Base-by-base conservation (phyloP, 2,888 invertebrate species). In the Iselma pallidipennis region DNA sequence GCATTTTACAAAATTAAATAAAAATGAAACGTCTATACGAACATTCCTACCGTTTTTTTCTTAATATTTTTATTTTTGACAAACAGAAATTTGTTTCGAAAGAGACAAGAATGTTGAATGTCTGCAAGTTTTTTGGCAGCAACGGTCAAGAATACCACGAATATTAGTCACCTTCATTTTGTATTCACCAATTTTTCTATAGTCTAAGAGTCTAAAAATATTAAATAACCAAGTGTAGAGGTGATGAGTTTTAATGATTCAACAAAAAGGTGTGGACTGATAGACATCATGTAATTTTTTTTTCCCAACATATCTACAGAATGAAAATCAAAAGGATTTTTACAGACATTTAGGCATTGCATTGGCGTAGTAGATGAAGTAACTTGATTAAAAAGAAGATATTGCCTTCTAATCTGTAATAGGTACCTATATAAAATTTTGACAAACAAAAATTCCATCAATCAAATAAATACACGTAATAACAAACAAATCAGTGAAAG, bases 401-500 rank as follows among this genome's bases (percentile, higher is more conserved):
- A n/a, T n/a, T n/a, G n/a, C n/a, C n/a, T n/a, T n/a, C n/a, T n/a
- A n/a, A n/a, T n/a, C n/a, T n/a, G n/a, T n/a, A n/a, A n/a, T n/a
- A n/a, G n/a, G n/a, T n/a, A n/a, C n/a, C n/a, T n/a, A n/a, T n/a
- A n/a, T n/a, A n/a, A n/a, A n/a, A n/a, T 31, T 31, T 31, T 31
- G n/a, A n/a, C 14, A 14, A 7, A 14, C n/a, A 12, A 12, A 3
- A 31, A n/a, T 12, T 16, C 7, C 16, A 37, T 16, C 37, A 37
- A 37, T 37, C 16, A 37, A 37, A 37, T 16, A 6, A n/a, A 37
- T 9, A 37, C 16, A 16, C 37, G 37, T 16, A 33, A 51, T 57
- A 28, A 57, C 50, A 49, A 28, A 57, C 50, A 49, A 50, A 59
- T 55, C 54, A 59, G 59, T 55, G 59, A 59, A 59, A 59, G 59